Conservation (phyloP, 1,140 invertebrate genomes). For the Stenopsyche tienmushanensis region DNA sequence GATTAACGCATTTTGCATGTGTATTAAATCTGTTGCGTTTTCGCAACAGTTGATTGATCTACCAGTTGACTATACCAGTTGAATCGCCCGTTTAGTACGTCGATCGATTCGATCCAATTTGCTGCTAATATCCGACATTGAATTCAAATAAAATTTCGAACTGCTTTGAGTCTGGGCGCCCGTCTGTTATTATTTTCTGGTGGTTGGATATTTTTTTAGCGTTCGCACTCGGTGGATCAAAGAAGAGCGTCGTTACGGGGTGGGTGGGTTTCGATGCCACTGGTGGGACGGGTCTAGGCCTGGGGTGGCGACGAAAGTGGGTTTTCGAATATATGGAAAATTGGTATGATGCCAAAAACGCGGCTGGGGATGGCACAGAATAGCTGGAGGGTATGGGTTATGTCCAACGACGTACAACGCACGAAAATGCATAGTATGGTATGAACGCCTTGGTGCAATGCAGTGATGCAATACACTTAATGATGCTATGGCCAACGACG, state of each 20-base stretch:
- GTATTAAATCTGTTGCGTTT: conserved; percentile 17
- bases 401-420: conserved; percentile 14
- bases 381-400: conserved; percentile 5
- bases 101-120: neutral
- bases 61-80: conserved; percentile 23
- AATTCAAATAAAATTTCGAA: neutral
- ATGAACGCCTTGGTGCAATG: conserved; percentile 30
- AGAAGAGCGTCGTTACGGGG: neutral
- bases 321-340: conserved; percentile 6
- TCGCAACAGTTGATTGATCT: conserved; percentile 23
- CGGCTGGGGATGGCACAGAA: neutral
- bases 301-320: neutral
- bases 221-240: conserved; percentile 17
- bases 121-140: neutral
- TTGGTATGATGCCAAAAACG: conserved; percentile 35
- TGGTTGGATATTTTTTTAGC: conserved; percentile 9
- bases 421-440: neutral
- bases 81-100: neutral
- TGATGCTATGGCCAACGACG: conserved; percentile 11
- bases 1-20: too few relatives aligned
- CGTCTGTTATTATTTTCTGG: neutral
- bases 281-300: neutral
- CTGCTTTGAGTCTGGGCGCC: neutral
- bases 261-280: neutral
- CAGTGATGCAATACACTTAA: conserved; percentile 30